Conservation (phyloP, 2,797 vertebrate species). For the Notoglanidium macrostoma region DNA sequence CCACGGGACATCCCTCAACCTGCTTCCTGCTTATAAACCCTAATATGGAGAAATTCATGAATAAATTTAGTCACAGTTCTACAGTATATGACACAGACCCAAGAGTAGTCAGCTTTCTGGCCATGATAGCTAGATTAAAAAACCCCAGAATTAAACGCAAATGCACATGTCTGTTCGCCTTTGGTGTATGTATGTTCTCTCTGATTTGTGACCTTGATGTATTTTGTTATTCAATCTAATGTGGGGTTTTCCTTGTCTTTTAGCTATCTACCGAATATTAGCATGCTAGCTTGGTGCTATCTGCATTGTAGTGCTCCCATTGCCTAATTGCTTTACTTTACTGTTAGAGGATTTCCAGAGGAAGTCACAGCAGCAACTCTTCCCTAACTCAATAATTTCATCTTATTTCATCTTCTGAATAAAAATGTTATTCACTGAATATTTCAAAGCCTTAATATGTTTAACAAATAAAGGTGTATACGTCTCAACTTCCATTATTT, state of each 20-base stretch:
- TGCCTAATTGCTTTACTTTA: neutral
- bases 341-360: neutral
- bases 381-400: neutral
- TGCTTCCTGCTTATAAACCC: neutral
- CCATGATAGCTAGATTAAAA: neutral
- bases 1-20: constrained; percentile 8
- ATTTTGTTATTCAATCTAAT: neutral
- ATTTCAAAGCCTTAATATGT: neutral
- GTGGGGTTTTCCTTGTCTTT: neutral
- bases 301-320: neutral
- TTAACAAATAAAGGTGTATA: neutral
- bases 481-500: neutral
- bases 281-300: neutral
- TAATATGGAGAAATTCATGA: neutral
- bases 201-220: no score
- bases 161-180: neutral
- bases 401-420: neutral
- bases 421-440: neutral
- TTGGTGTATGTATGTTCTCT: neutral
- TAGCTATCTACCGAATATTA: neutral
- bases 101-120: neutral
- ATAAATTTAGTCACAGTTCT: neutral
- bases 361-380: neutral
- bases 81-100: neutral
- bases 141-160: neutral